phyloP scores from a whole-genome alignment of 2,888 invertebrate genomes.

The Buathra laborator region DNA sequence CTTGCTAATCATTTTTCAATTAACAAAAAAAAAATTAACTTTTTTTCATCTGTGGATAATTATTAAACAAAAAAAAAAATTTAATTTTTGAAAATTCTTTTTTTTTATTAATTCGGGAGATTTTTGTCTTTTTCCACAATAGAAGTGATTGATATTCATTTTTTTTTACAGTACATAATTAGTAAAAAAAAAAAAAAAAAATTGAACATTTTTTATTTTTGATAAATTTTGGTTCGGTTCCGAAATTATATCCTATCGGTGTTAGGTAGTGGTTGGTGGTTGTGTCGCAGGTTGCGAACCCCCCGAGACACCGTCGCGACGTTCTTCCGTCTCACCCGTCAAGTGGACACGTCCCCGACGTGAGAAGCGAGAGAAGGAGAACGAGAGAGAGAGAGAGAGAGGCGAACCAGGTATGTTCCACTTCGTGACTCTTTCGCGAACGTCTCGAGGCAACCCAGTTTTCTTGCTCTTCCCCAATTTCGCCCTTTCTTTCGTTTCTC shows the following conservation, averaged over 20 bases:
- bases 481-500: constrained; percentile 24
- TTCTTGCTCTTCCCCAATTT: constrained; percentile 52
- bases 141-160: background rate
- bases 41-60: background rate
- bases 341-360: constrained; percentile 46
- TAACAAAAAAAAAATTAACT: background rate
- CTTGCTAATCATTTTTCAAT: background rate
- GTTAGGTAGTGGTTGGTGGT: constrained; percentile 2
- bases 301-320: constrained; percentile 13
- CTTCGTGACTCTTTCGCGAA: constrained; percentile 44
- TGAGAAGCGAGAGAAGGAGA: constrained; percentile 23
- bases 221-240: background rate
- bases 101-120: background rate
- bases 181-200: background rate
- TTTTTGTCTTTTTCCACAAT: background rate
- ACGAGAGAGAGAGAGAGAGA: constrained; percentile 31
- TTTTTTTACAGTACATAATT: background rate
- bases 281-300: constrained; percentile 14
- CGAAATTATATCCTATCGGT: background rate
- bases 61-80: background rate
- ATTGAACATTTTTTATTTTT: background rate
- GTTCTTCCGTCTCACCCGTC: constrained; percentile 23
- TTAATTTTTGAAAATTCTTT: background rate
- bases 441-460: constrained; percentile 62
- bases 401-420: constrained; percentile 58